These are phyloP conservation scores for Drosophila pseudoananassae DNA, from an alignment of 1,140 invertebrate genomes.

Conservation along the genomic window DNA sequence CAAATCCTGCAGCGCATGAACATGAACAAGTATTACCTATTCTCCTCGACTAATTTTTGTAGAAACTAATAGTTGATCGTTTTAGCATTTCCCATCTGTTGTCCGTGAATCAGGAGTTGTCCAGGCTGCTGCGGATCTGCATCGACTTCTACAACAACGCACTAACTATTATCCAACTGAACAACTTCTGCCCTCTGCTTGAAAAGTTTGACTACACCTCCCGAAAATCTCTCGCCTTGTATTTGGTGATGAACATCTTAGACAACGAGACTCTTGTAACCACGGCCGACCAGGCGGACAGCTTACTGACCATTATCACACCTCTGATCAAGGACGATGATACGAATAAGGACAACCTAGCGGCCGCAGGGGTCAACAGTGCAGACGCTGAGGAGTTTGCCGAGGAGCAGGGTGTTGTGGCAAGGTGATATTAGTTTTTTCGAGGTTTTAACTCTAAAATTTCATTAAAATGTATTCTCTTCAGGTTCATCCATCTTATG, in stretches of 20 bases:
- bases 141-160: slow-evolving; percentile 98
- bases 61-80: background rate
- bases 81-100: slow-evolving; percentile 74
- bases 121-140: slow-evolving; percentile 96
- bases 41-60: too few relatives aligned
- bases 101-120: slow-evolving; percentile 88
- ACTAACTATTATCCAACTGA: slow-evolving; percentile 92
- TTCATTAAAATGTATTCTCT: background rate
- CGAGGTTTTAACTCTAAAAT: too few relatives aligned
- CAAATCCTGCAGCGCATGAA: slow-evolving; percentile 93
- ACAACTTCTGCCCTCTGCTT: slow-evolving; percentile 94
- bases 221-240: slow-evolving; percentile 93
- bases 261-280: slow-evolving; percentile 93
- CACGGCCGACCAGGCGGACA: slow-evolving; percentile 93
- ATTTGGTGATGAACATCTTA: slow-evolving; percentile 86
- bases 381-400: slow-evolving; percentile 96
- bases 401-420: slow-evolving; percentile 97
- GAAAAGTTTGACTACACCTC: slow-evolving; percentile 96
- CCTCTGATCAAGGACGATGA: slow-evolving; percentile 94
- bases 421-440: slow-evolving; percentile 41
- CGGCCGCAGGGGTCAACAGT: slow-evolving; percentile 83
- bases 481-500: slow-evolving; percentile 95
- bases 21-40: slow-evolving; percentile 87
- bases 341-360: slow-evolving; percentile 84
- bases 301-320: slow-evolving; percentile 92